These are phyloP conservation scores for Sclerodermus sp. DNA, from an alignment of 2,888 invertebrate species.

Conservation along the genomic window DNA sequence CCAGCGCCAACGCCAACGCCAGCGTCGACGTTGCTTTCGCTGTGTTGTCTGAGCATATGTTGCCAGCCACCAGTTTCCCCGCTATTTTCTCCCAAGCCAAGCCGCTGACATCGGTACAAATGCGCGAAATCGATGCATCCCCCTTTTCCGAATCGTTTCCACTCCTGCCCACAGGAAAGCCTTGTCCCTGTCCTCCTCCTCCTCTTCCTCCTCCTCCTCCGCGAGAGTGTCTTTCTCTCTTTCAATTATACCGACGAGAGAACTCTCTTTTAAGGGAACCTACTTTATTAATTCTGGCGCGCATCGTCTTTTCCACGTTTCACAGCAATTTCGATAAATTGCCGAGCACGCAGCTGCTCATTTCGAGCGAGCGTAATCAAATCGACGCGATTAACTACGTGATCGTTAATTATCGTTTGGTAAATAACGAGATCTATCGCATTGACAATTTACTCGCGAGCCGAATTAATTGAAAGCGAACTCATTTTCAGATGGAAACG, in stretches of 20 bases:
- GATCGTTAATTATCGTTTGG: constrained; percentile 41
- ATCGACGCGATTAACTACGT: constrained; percentile 37
- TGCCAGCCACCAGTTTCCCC: constrained; percentile 41
- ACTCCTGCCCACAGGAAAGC: too few relatives aligned
- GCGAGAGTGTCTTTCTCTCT: too few relatives aligned
- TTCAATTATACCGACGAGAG: too few relatives aligned
- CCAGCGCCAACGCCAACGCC: too few relatives aligned
- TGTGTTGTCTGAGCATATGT: constrained; percentile 55
- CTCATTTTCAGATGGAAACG: constrained; percentile 24
- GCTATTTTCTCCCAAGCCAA: neutral
- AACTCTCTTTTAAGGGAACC: too few relatives aligned
- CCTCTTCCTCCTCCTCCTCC: too few relatives aligned
- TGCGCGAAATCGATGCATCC: neutral
- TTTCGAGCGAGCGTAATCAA: constrained; percentile 25
- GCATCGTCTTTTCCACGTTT: too few relatives aligned
- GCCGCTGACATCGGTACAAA: neutral
- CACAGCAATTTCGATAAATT: constrained; percentile 28
- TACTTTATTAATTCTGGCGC: too few relatives aligned
- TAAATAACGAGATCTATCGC: constrained; percentile 34
- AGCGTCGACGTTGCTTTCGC: constrained; percentile 29
- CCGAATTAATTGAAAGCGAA: constrained; percentile 32
- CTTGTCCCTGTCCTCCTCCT: too few relatives aligned
- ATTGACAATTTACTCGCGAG: constrained; percentile 28
- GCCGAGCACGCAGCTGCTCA: constrained; percentile 12
- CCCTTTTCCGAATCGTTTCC: too few relatives aligned